Evolutionary conservation across 1,140 invertebrate species (phyloP).

Genomic region (Augochlora pura): DNA sequence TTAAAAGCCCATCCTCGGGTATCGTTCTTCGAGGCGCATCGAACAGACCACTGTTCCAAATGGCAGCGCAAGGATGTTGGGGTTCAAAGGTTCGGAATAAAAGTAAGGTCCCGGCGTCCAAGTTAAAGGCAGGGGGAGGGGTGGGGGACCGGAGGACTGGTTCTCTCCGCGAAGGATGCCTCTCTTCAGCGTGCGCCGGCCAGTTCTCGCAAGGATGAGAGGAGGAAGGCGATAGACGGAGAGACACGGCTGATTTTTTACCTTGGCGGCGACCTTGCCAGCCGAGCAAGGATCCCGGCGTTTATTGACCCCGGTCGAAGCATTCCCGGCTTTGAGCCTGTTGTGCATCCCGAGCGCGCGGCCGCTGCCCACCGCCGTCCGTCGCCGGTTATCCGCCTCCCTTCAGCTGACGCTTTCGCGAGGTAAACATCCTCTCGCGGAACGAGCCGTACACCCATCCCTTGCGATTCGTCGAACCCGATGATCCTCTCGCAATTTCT

Average conservation of each 20-base stretch:
- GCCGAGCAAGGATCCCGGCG: conserved; percentile 69
- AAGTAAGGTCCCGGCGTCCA: no score
- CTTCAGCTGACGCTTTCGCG: conserved; percentile 40
- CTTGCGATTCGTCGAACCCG: conserved; percentile 30
- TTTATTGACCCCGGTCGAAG: conserved; percentile 62
- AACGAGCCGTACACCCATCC: conserved; percentile 33
- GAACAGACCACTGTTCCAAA: no score
- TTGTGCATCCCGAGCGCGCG: conserved; percentile 19
- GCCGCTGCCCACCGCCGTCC: not conserved
- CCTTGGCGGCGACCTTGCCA: conserved; percentile 69
- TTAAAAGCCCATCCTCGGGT: no score
- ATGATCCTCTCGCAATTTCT: conserved; percentile 33
- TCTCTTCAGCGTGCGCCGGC: conserved; percentile 40
- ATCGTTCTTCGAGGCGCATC: no score
- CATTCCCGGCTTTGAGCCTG: conserved; percentile 41
- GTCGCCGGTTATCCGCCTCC: conserved; percentile 37
- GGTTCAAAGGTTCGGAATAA: no score
- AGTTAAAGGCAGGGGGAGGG: conserved; percentile 17
- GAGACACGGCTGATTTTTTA: conserved; percentile 67
- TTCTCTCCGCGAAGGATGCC: conserved; percentile 63
- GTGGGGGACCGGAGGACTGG: conserved; percentile 51
- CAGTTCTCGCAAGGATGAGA: conserved; percentile 18
- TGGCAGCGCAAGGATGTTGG: no score
- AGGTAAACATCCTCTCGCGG: conserved; percentile 59
- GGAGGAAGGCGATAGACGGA: conserved; percentile 16